Evolutionary conservation across 2,113 vertebrate species (phyloP), one percentile per base, ranked within the genome.

Genomic region (Neomonachus schauinslandi): DNA sequence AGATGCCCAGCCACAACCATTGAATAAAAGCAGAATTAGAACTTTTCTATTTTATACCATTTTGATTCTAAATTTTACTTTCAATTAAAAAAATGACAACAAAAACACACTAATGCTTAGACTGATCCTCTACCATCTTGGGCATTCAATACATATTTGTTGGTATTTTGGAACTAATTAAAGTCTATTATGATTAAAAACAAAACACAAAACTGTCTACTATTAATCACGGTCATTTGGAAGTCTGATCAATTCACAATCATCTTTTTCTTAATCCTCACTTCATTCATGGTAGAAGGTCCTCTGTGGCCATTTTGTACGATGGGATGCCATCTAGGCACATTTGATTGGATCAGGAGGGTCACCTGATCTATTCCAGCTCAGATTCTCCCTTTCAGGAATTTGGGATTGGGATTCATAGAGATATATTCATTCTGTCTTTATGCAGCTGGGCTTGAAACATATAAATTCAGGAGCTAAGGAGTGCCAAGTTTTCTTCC

Each of bases 61-160:
- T 82, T 67, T 80, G 65, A 93, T 80, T 85, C 12, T 72, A 12
- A 79, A 86, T 13, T 85, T 97, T 59, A 22, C 21, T 92, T 91
- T 53, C 13, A 53, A 53, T 39, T 13, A 31, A n/a, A 69, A 90
- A 91, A 53, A 46, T 2, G 12, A 67, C 2, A 90, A 39, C 7
- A 19, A 24, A 57, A 61, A 77, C 55, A 76, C 10, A 77, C 7
- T 8, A 61, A 59, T 74, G 21, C 46, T 39, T 94, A 85, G 9
- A 83, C 22, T 46, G 33, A 55, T 7, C 16, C 4, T 87, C 19
- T 28, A 39, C 6, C 12, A 4, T 72, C 28, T 57, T 65, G 6
- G 33, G 16, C 31, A 94, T 65, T 67, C 61, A 67, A 22, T 89
- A 88, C 39, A 80, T 74, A 94, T 51, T 53, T 42, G 15, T 71